Evolutionary conservation across 2,888 invertebrate species (phyloP), one percentile per base, ranked within the genome.

Genomic region (Caenorhabditis sulstoni): DNA sequence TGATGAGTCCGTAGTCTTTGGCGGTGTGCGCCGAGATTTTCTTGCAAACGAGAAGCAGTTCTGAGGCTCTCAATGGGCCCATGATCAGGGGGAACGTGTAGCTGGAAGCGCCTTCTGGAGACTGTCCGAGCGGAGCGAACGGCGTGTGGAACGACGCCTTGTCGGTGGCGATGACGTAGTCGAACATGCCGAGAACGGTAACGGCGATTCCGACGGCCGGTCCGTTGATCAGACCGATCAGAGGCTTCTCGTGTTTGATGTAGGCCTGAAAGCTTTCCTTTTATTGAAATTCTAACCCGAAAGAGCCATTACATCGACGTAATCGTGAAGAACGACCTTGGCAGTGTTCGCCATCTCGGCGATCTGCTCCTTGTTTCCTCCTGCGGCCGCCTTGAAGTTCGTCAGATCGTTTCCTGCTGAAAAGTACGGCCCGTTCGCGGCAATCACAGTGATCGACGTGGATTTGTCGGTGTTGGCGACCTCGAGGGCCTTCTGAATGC

Each of bases 131-230:
- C 83, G 93, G 93, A 18, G 94, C 93, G 91, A 98, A 98, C 8
- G 97, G 97, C 14, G 96, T 95, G 73, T 93, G 92, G 91, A 97
- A 96, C 79, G 94, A 94, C 1, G 96, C 95, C 91, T 92, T 93
- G 85, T 96, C 94, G n/a, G 94, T 93, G 65, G 95, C 95, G 92
- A 95, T 95, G 8, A 96, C 94, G 71, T 95, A 92, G 92, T 98
- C 97, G 92, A 94, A 96, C 0, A 97, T 92, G 0, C 94, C 94
- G 61, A 95, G 92, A 11, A 94, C 94, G 0, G 97, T 97, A 3
- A 94, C 94, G 49, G 94, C 94, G 85, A 98, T 94, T 29, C 98
- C 98, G 85, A 97, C 93, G 14, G 96, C 95, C 49, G 96, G 96
- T 1, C 98, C 98, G 92, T 98, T 97, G 0, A 97, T 94, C 73